Evolutionary conservation across 2,888 invertebrate genomes (phyloP).

Genomic region (Eristalinus aeneus): DNA sequence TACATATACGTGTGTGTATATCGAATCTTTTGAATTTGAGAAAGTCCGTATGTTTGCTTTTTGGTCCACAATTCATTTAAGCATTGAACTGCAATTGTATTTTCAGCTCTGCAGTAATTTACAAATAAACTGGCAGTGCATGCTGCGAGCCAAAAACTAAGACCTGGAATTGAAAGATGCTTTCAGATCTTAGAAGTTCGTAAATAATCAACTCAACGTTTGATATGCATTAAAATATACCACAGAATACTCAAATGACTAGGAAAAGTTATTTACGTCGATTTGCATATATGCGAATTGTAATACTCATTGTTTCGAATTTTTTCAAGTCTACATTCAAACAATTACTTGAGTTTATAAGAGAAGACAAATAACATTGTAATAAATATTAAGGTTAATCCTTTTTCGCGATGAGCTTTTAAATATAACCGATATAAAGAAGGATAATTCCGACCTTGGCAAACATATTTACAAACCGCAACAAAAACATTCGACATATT

Average conservation of each 20-base stretch:
- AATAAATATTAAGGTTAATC: too few species aligned
- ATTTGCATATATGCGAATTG: not conserved
- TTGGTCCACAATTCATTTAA: slow-evolving; percentile 1
- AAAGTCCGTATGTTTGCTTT: not conserved
- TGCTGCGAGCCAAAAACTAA: not conserved
- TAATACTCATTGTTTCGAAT: too few species aligned
- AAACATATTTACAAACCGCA: too few species aligned
- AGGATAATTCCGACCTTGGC: too few species aligned
- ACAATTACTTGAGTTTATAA: too few species aligned
- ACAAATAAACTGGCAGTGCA: not conserved
- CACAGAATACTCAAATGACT: not conserved
- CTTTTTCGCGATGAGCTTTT: too few species aligned
- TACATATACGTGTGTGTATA: not conserved
- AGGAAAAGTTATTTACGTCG: not conserved
- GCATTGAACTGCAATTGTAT: slow-evolving; percentile 15
- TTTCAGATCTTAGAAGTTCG: not conserved
- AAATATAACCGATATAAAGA: too few species aligned
- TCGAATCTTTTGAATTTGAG: not conserved
- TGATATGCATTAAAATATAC: not conserved
- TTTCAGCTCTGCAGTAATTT: not conserved
- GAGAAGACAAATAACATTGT: too few species aligned
- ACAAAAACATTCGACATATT: too few species aligned
- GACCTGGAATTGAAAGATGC: not conserved
- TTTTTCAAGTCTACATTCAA: too few species aligned
- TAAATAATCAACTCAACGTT: not conserved